These are phyloP conservation scores for Amphiduros pacificus DNA, from an alignment of 2,888 invertebrate genomes.

Conservation along the genomic window DNA sequence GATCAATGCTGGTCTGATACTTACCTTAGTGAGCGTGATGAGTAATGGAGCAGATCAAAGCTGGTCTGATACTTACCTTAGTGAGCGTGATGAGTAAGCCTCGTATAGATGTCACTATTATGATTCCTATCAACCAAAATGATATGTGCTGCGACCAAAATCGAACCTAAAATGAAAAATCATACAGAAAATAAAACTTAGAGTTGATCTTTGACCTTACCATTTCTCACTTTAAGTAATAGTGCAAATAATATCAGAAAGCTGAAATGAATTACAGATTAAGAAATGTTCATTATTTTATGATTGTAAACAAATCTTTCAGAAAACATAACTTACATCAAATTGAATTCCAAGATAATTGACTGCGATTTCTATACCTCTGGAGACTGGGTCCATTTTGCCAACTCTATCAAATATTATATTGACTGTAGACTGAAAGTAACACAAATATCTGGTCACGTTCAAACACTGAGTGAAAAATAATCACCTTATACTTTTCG, in stretches of 20 bases:
- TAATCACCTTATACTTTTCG: no score
- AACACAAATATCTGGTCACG: neutral
- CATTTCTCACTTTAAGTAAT: no score
- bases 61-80: slow-evolving; percentile 74
- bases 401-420: slow-evolving; percentile 99
- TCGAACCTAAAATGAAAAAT: slow-evolving; percentile 66
- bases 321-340: slow-evolving; percentile 73
- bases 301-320: no score
- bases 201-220: no score
- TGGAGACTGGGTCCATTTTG: slow-evolving; percentile 95
- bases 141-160: slow-evolving; percentile 99
- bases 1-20: no score
- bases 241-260: no score
- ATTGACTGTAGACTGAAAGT: slow-evolving; percentile 88
- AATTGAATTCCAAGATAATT: slow-evolving; percentile 95
- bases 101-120: slow-evolving; percentile 95
- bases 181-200: no score
- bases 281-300: no score
- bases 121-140: slow-evolving; percentile 94
- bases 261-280: neutral
- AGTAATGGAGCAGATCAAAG: no score
- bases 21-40: no score
- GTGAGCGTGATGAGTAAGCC: slow-evolving; percentile 94
- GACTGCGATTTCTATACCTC: slow-evolving; percentile 93
- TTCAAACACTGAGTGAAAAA: no score